Base-by-base conservation (phyloP, 2,113 vertebrate species). In the Oryzias melastigma region DNA sequence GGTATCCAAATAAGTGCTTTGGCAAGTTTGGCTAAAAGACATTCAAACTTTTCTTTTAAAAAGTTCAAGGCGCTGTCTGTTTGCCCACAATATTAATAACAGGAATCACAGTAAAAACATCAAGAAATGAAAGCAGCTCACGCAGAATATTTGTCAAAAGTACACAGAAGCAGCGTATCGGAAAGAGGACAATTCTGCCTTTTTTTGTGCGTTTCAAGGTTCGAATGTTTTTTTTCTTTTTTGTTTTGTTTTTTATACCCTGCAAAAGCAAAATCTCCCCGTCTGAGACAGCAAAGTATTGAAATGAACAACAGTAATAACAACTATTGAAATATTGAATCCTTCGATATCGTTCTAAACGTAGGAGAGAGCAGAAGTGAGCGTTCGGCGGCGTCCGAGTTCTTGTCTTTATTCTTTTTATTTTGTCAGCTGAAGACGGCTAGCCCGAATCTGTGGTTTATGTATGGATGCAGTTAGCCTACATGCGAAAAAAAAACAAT, bases 121-220 rank as follows among this genome's bases (percentile, higher is more conserved):
- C 70, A 18, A 64, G 66, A 58, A 15, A 70, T 17, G 4, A 20
- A 53, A 16, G 42, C 14, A 66, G 25, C 75, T 83, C 88, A 87
- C 89, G 90, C 88, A 90, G 77, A 69, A 45, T 82, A 81, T 61
- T 65, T 71, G 51, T 35, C 47, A 63, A 72, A 66, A 83, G 65
- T 46, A 69, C n/a, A 51, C 62, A 58, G 3, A 54, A 83, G 73
- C 74, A 80, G 80, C 73, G 53, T 22, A 62, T 25, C 52, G 10
- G 35, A 35, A 35, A 3, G 8, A 35, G 29, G 29, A 35, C 29
- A 2, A 35, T 35, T 35, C 35, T 35, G 35, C 35, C 12, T 35
- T 35, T 35, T 35, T 35, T 35, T 35, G 35, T 35, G 35, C 35
- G 35, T 35, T 35, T 35, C 7, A 35, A 35, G 10, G 35, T 35